Base-by-base conservation (phyloP, 2,113 vertebrate genomes). In the Prunella himalayana region DNA sequence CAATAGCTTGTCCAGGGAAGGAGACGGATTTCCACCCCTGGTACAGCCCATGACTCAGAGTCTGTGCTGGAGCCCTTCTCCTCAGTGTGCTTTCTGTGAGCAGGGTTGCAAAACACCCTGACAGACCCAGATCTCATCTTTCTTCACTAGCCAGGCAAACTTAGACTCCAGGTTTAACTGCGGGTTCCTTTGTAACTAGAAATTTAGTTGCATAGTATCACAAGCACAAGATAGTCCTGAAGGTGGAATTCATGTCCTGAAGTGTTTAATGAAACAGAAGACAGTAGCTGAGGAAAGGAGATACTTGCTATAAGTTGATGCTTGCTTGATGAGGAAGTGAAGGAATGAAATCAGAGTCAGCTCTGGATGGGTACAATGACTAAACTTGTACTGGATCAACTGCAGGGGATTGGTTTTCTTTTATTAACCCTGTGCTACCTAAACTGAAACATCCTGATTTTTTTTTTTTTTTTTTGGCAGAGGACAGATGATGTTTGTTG, bases 281-380 rank as follows among this genome's bases (percentile, higher is more conserved):
- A 66, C 47, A 49, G 79, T 41, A 70, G 53, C 33, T 30, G 60
- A 79, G 82, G 61, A 86, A 61, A 79, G 17, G 49, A 81, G n/a
- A 41, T 75, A 56, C 51, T 70, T 81, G 47, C 39, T 83, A 0
- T 90, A 60, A 64, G 80, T n/a, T 78, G 88, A 49, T 94, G 82
- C 92, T 97, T 95, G 91, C 76, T 94, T 66, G 71, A 90, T 86
- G 93, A 96, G 96, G 94, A 95, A 96, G 59, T 83, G 91, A 91
- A 91, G 56, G 84, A 80, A 94, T 76, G 84, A 94, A 96, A 94
- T 85, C 35, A 60, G 82, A 91, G 81, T 56, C 82, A 90, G 94
- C 60, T 93, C 82, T 76, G 92, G 76, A 85, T 86, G 50, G 65
- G 82, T 82, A 64, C 93, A 93, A 80, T 93, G 95, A 94, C 86